These are phyloP conservation scores for Limosa lapponica DNA, from an alignment of 2,797 vertebrate genomes.

Conservation along the genomic window DNA sequence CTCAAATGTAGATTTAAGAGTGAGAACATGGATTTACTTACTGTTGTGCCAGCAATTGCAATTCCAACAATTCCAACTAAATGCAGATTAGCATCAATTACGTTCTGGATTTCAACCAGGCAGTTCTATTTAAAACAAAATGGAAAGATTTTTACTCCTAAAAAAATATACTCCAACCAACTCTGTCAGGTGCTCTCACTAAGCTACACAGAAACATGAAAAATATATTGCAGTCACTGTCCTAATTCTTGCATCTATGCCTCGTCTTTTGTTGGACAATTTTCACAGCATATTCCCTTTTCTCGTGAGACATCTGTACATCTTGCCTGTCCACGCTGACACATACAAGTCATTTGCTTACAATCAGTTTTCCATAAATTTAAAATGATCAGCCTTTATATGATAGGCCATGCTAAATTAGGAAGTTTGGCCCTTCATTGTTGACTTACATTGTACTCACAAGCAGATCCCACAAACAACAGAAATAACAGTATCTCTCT, in stretches of 20 bases:
- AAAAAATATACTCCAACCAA: neutral
- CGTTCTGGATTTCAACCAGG: conserved; percentile 82
- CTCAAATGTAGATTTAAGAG: neutral
- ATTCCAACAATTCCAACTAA: conserved; percentile 92
- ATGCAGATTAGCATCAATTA: conserved; percentile 87
- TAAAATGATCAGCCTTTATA: neutral
- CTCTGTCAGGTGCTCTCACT: neutral
- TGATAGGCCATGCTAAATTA: neutral
- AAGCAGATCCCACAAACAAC: neutral
- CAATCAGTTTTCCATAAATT: neutral
- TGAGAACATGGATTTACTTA: conserved; percentile 75
- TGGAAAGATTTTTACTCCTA: neutral
- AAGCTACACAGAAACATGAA: neutral
- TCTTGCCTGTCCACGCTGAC: neutral
- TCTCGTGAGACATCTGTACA: neutral
- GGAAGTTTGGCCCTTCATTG: neutral
- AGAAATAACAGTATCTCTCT: neutral
- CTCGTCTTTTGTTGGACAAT: neutral
- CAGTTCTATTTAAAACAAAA: conserved; percentile 84
- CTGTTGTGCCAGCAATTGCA: conserved; percentile 91
- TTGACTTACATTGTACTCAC: neutral
- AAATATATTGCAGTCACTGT: neutral
- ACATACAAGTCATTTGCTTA: neutral
- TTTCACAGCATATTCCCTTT: neutral
- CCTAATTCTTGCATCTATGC: neutral